Evolutionary conservation across 2,888 invertebrate genomes (phyloP), one percentile per base, ranked within the genome.

Genomic region (Bimastos eiseni): DNA sequence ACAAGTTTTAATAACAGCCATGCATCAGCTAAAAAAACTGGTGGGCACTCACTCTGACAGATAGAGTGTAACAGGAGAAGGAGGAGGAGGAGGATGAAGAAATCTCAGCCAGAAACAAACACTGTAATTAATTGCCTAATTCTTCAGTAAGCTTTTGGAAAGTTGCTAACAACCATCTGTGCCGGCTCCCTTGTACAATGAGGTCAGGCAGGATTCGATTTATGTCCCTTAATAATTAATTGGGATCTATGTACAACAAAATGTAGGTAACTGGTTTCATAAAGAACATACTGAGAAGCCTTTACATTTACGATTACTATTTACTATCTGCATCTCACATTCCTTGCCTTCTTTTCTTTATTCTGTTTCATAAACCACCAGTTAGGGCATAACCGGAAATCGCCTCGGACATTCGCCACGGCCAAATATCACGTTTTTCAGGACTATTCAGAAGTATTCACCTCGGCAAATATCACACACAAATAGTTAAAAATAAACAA

Each of bases 111-210:
- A 70, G 70, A 70, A 70, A 70, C 49, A 70, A n/a, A n/a, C n/a
- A n/a, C 70, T 70, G 70, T n/a, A 30, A n/a, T 70, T 70, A 70
- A 70, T 70, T 70, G 70, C n/a, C 70, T 70, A n/a, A n/a, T 70
- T 70, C n/a, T n/a, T n/a, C n/a, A 70, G n/a, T 70, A n/a, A 70
- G 70, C 17, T 70, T n/a, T 70, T 6, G 70, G 70, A 70, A 70
- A n/a, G n/a, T 30, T 70, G 8, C 17, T 13, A 70, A 30, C 70
- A n/a, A 11, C 30, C 70, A 70, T 70, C 30, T 70, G 70, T 70
- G 70, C 30, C 13, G 6, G n/a, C 1, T 70, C n/a, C n/a, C 70
- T 70, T 70, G 70, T 70, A 70, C n/a, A 70, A 70, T 70, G 30
- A 70, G 70, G 70, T 70, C 70, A n/a, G 3, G n/a, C 2, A 4